A percentile compares a stretch with the other conserved stretches of the same genome.
These are phyloP conservation scores for Coluber constrictor DNA, from an alignment of 2,797 vertebrate species.

Conservation along the genomic window DNA sequence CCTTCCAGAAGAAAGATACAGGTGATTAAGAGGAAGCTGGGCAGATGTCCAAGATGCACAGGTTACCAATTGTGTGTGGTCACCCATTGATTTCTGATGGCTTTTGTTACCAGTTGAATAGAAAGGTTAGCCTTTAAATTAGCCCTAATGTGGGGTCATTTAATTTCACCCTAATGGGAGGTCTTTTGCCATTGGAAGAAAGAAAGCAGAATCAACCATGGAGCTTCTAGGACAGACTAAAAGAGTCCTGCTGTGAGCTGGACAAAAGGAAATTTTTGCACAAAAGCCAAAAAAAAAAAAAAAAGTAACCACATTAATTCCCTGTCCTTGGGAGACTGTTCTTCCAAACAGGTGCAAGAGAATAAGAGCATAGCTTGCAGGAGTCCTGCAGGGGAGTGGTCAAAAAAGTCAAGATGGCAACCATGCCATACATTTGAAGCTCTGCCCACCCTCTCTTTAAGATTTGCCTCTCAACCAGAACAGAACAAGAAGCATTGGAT, in stretches of 20 bases:
- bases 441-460: not conserved
- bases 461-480: not conserved
- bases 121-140: conserved; percentile 71
- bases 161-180: conserved; percentile 57
- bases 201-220: not conserved
- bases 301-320: not conserved
- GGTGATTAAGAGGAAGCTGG: not conserved
- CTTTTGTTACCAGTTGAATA: conserved; percentile 70
- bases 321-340: not conserved
- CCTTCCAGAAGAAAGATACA: not conserved
- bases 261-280: not conserved
- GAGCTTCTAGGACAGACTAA: not conserved
- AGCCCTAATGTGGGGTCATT: conserved; percentile 67
- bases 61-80: not conserved
- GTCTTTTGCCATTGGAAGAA: conserved; percentile 52
- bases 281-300: not conserved
- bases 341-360: not conserved
- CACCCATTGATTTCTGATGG: not conserved
- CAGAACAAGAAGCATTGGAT: not conserved
- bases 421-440: not conserved
- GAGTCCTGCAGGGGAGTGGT: not conserved
- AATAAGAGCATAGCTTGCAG: not conserved
- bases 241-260: not conserved
- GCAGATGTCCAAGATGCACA: not conserved
- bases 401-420: not conserved